Evolutionary conservation across 2,113 vertebrate genomes (phyloP).

Genomic region (Coptodon bakossiorum): DNA sequence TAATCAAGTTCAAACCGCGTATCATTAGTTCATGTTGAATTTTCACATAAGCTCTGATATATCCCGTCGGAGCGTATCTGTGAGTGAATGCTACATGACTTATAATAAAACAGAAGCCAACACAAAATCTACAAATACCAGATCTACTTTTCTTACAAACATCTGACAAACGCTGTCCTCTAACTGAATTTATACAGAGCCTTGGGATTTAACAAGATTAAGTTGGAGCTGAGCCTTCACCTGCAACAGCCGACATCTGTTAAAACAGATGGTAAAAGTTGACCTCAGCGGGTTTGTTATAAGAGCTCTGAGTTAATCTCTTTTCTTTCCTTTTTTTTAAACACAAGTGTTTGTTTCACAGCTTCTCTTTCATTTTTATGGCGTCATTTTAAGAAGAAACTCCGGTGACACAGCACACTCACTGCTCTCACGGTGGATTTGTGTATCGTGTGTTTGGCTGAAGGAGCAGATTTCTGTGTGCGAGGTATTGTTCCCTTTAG

Average conservation of each 20-base stretch:
- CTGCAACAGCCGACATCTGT: slow-evolving; percentile 17
- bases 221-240: slow-evolving; percentile 2
- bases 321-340: neutral
- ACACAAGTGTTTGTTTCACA: neutral
- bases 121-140: neutral
- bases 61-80: rapidly evolving
- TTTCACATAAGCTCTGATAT: neutral
- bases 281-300: slow-evolving; percentile 20
- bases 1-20: rapidly evolving
- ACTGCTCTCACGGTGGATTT: neutral
- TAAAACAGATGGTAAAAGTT: slow-evolving; percentile 26
- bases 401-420: too few relatives aligned
- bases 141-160: neutral
- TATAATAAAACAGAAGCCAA: neutral
- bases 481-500: neutral
- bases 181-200: neutral
- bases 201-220: neutral
- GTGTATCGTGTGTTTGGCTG: neutral
- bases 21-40: neutral
- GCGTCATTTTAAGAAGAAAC: neutral
- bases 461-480: neutral
- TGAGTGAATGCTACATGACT: neutral
- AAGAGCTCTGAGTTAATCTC: slow-evolving; percentile 23
- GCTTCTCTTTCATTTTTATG: neutral
- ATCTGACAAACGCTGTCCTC: neutral